Conservation (phyloP, 2,797 vertebrate genomes). For the Halcyon badia region DNA sequence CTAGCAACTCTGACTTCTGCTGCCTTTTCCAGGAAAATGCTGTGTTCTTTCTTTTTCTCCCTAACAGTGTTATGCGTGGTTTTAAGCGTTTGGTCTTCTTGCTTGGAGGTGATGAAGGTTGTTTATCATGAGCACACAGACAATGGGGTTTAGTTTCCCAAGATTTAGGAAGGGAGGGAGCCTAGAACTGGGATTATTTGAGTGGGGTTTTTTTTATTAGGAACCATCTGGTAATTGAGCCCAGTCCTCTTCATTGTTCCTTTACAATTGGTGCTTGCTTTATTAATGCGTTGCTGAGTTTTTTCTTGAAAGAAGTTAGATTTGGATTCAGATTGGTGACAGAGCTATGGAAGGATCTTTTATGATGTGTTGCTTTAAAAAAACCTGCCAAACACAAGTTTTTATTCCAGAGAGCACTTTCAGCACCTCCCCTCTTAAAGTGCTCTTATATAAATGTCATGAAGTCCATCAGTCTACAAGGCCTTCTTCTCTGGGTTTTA, state of each 20-base stretch:
- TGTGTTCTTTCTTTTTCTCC: not conserved
- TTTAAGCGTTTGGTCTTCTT: conserved; percentile 14
- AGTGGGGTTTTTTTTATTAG: not conserved
- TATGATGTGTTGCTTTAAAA: not conserved
- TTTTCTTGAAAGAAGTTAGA: conserved; percentile 5
- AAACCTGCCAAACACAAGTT: not conserved
- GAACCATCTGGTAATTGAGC: conserved; percentile 7
- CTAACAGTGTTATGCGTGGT: accelerated
- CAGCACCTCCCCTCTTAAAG: not conserved
- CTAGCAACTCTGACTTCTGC: not conserved
- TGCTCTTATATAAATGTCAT: not conserved
- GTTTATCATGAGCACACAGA: conserved; percentile 26
- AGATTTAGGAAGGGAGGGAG: not conserved
- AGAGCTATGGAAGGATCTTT: not conserved
- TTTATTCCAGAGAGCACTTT: not conserved
- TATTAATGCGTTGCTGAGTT: not conserved
- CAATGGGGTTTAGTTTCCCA: conserved; percentile 25
- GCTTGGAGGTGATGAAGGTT: conserved; percentile 13
- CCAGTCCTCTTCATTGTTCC: conserved; percentile 44
- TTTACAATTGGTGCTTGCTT: not conserved
- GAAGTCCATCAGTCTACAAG: not conserved
- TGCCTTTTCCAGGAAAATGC: not conserved
- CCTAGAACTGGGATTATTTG: not conserved
- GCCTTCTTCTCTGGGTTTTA: not conserved
- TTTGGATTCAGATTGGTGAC: not conserved